Percentiles rank a stretch among this genome's conserved stretches.
These are phyloP conservation scores for Operophtera brumata DNA, from an alignment of 2,888 invertebrate genomes.

Conservation along the genomic window DNA sequence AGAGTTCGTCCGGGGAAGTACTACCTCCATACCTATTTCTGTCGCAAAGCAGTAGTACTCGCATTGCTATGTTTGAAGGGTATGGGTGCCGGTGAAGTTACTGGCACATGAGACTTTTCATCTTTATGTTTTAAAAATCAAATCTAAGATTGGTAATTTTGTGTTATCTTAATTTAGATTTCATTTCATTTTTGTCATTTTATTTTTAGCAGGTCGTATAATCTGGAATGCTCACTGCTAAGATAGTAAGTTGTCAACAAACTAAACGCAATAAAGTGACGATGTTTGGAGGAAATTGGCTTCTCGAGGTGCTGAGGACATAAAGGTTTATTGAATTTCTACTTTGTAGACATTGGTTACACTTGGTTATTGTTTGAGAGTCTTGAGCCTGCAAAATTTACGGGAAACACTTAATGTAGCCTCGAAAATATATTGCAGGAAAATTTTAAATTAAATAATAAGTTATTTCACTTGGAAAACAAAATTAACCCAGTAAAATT, in stretches of 20 bases:
- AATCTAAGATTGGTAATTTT: no score
- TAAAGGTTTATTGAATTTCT: constrained; percentile 28
- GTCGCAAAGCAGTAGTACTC: no score
- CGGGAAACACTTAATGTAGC: neutral
- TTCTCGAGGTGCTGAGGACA: constrained; percentile 21
- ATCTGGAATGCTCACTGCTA: constrained; percentile 38
- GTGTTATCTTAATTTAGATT: neutral
- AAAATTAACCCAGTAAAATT: no score
- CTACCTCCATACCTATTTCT: no score
- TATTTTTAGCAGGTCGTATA: constrained; percentile 40
- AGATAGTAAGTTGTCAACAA: constrained; percentile 40
- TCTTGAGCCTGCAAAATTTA: neutral
- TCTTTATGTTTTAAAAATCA: no score
- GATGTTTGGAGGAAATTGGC: constrained; percentile 25
- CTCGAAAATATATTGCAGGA: no score
- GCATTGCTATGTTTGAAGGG: no score
- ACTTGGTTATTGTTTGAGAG: neutral
- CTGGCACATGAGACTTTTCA: no score
- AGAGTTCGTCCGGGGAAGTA: no score
- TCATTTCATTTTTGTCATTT: constrained; percentile 21
- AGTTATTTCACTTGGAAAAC: no score
- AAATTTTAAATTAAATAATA: no score
- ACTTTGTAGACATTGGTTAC: constrained; percentile 17
- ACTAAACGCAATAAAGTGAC: constrained; percentile 18
- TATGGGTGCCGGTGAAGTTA: no score